Conservation (phyloP, 2,888 invertebrate species). For the Protula sp. region DNA sequence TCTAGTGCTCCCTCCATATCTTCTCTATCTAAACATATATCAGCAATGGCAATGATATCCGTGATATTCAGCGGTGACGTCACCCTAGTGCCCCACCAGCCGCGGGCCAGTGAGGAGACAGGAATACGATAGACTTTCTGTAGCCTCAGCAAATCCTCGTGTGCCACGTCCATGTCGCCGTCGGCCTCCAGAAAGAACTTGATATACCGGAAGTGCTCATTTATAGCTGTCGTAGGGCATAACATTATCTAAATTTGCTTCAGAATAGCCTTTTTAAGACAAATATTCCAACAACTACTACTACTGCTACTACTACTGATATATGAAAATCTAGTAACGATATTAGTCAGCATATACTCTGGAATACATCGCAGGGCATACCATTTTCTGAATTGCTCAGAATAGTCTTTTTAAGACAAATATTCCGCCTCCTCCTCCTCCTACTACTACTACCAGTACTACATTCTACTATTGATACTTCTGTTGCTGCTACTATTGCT, state of each 20-base stretch:
- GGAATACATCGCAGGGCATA: no score
- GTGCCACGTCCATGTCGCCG: neutral
- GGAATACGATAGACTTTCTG: neutral
- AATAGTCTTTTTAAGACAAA: no score
- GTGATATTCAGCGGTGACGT: neutral
- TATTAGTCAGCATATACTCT: no score
- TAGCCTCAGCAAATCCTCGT: neutral
- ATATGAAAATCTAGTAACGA: no score
- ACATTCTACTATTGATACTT: no score
- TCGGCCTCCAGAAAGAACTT: neutral
- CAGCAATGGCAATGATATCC: neutral
- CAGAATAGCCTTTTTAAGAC: no score
- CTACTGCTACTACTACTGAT: no score
- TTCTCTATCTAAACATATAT: neutral
- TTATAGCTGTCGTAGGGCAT: neutral
- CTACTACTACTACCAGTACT: no score
- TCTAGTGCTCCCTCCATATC: neutral
- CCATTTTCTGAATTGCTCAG: no score
- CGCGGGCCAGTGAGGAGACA: neutral
- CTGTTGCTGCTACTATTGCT: no score
- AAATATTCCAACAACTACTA: no score
- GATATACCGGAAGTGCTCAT: neutral
- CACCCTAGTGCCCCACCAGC: neutral
- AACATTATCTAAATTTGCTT: neutral
- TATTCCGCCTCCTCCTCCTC: no score